Conservation (phyloP, 2,113 vertebrate genomes). For the Megalops atlanticus region DNA sequence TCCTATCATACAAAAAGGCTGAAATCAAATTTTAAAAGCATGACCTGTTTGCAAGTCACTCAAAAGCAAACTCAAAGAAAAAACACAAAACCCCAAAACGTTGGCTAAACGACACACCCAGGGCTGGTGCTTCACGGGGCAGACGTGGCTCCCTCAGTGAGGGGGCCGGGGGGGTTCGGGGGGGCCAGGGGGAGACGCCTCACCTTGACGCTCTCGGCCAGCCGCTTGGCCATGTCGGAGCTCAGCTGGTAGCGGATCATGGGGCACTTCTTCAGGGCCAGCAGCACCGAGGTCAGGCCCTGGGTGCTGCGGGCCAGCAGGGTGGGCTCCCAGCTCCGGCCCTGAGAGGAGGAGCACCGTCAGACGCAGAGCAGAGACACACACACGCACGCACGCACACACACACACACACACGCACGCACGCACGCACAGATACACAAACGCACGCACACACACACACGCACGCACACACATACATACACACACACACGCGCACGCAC, state of each 20-base stretch:
- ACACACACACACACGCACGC: neutral
- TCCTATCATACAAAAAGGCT: too few species aligned
- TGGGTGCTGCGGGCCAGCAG: constrained; percentile 84
- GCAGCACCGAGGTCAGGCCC: constrained; percentile 88
- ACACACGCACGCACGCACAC: neutral
- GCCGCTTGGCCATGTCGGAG: constrained; percentile 85
- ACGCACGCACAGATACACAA: neutral
- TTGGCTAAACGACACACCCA: too few species aligned
- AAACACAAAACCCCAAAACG: too few species aligned
- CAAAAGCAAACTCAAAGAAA: too few species aligned
- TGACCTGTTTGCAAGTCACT: too few species aligned
- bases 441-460: neutral
- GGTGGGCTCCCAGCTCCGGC: constrained; percentile 83
- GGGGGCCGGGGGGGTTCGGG: too few species aligned
- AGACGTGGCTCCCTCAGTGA: too few species aligned
- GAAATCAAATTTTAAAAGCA: too few species aligned
- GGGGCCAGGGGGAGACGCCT: neutral
- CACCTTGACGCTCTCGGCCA: constrained; percentile 92
- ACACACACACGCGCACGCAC: neutral
- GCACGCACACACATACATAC: neutral
- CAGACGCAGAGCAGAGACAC: neutral
- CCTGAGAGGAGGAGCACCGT: constrained; percentile 62
- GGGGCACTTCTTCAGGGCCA: constrained; percentile 95
- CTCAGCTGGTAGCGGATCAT: constrained; percentile 97
- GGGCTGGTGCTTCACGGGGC: too few species aligned